Conservation (phyloP, 1,140 invertebrate species). For the Coptotermes formosanus region DNA sequence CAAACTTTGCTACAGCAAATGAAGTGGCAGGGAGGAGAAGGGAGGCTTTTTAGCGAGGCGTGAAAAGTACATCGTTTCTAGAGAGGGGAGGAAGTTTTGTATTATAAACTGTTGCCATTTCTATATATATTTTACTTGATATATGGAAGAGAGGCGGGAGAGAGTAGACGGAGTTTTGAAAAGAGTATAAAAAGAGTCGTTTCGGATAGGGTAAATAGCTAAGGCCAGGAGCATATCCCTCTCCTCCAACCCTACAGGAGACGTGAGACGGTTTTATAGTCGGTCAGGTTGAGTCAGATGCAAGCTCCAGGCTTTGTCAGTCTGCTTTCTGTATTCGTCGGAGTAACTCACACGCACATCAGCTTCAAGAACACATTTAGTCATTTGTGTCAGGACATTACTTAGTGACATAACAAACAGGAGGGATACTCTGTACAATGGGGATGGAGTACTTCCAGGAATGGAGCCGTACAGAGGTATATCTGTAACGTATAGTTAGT, state of each 20-base stretch:
- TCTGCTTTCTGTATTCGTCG: too few relatives aligned
- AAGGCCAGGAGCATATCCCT: not conserved
- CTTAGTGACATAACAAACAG: too few relatives aligned
- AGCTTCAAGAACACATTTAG: too few relatives aligned
- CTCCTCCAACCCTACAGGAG: not conserved
- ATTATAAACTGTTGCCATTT: not conserved
- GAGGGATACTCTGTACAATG: not conserved
- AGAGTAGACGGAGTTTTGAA: too few relatives aligned
- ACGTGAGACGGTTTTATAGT: too few relatives aligned
- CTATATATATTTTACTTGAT: not conserved
- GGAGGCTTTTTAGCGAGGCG: not conserved
- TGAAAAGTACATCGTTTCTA: too few relatives aligned
- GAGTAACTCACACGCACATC: too few relatives aligned
- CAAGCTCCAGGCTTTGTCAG: too few relatives aligned
- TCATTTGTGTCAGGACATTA: too few relatives aligned
- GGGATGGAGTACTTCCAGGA: conserved; percentile 13
- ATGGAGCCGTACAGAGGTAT: not conserved
- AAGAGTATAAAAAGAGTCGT: not conserved
- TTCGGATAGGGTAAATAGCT: not conserved
- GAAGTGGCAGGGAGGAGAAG: not conserved
- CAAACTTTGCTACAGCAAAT: not conserved
- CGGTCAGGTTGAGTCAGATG: too few relatives aligned
- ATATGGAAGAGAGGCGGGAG: not conserved
- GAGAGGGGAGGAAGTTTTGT: too few relatives aligned
- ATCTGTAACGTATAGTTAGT: too few relatives aligned